Evolutionary conservation across 2,797 vertebrate species (phyloP), one percentile per base, ranked within the genome.

Genomic region (Geotria australis): DNA sequence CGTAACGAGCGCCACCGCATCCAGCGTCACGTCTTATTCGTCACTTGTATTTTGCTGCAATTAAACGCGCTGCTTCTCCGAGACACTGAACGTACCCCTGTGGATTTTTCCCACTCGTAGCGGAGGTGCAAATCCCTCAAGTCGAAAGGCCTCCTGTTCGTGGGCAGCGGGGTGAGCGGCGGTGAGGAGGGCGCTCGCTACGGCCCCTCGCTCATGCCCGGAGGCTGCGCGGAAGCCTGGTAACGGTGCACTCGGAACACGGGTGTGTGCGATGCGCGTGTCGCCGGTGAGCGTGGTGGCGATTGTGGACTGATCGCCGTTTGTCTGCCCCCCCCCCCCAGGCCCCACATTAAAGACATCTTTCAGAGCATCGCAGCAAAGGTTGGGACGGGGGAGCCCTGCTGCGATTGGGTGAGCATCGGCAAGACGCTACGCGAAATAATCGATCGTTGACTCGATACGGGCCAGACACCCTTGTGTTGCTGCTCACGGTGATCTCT

Each of bases 361-460:
- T 98, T 98, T 70, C 91, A 96, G 68, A 77, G 80, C 68, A 81
- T 98, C 2, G 80, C 91, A 46, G 88, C 91, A 11, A 95, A 93
- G 73, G 89, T 96, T 7, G 85, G 80, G 61, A 81, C 80, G 14
- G 85, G 85, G 63, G 89, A 96, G 59, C 80, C 91, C 4, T 98
- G 91, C 62, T 98, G 89, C 66, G 91, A 98, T 65, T 98, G 91
- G 91, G 91, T 81, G 69, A 79, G 77, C 76, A 57, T 8, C 9
- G 10, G 10, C 24, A 11, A 13, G 12, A 45, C 12, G 7, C n/a
- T 24, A 12, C 49, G 12, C 12, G 7, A 12, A 12, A 12, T 12
- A 6, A 53, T 12, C 2, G 49, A 12, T 11, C 53, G 49, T 11
- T 53, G 11, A 14, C 11, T 53, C 11, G 49, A 53, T 14, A 53